phyloP scores from a whole-genome alignment of 1,140 invertebrate species.

The Trichomalopsis sarcophagae region DNA sequence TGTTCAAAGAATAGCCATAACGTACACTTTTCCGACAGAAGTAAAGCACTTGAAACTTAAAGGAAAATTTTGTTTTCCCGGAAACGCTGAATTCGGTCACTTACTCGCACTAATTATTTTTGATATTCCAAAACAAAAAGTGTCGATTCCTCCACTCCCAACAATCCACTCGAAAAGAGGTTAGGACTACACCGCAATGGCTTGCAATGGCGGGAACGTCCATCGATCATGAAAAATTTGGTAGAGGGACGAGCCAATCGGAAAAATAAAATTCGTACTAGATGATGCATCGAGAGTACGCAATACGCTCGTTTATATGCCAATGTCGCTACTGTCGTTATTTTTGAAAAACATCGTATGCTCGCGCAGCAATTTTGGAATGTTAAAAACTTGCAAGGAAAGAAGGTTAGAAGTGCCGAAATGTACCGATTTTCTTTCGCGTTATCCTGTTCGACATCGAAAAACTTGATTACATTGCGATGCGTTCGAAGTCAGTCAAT shows the following conservation, averaged over 20 bases:
- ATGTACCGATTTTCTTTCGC: no score
- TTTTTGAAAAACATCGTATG: no score
- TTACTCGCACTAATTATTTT: slow-evolving; percentile 26
- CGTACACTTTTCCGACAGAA: background rate
- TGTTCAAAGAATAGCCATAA: slow-evolving; percentile 9
- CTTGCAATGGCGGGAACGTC: slow-evolving; percentile 9
- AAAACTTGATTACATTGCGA: no score
- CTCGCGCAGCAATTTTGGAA: no score
- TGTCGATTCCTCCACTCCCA: background rate
- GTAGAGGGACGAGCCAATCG: background rate
- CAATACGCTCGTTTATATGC: no score
- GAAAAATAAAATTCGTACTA: no score
- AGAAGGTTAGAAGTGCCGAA: no score
- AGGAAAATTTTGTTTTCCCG: background rate
- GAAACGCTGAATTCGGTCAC: background rate
- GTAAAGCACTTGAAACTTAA: background rate
- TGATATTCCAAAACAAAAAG: slow-evolving; percentile 18
- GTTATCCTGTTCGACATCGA: no score
- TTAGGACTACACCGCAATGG: background rate
- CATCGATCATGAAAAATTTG: background rate
- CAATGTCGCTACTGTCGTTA: no score
- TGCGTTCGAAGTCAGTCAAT: no score
- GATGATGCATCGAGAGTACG: no score
- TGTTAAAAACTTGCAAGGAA: no score
- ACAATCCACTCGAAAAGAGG: slow-evolving; percentile 18